Base-by-base conservation (phyloP, 2,888 invertebrate genomes). In the Drosophila stalkeri region DNA sequence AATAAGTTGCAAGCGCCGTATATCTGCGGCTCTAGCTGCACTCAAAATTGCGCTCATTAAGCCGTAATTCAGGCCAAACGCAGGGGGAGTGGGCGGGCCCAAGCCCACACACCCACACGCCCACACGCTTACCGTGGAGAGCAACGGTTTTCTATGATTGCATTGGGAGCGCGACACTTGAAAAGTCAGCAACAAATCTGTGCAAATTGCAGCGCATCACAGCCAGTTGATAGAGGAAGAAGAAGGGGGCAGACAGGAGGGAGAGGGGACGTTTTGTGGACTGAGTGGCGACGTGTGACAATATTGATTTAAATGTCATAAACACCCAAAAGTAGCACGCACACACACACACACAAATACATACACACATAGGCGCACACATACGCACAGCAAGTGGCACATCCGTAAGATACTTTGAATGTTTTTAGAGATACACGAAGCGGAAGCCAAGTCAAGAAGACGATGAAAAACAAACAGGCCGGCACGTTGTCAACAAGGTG, bases 281-380 rank as follows among this genome's bases (percentile, higher is more conserved):
- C 23, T 37, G 33, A 27, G 57, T 59, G 49, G 49, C 54, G 65
- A 72, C 75, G 84, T 77, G 85, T 77, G 72, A 90, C 77, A 79
- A 89, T 90, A 90, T 87, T 87, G 87, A 87, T 87, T 90, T 87
- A 87, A 87, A 89, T 90, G 87, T 77, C 87, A 87, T 89, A 90
- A 89, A 89, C 90, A 87, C 74, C 86, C 69, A 81, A 79, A 82
- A 80, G 76, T 76, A 83, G 84, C 70, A 72, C 71, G 68, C 63
- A 73, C 59, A 68, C 16, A 63, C 57, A 52, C 20, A 49, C 12
- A 62, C 11, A 55, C 16, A 39, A n/a, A n/a, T 4, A 55, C 12
- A 20, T n/a, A 14, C 9, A 54, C 7, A 56, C n/a, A 37, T 27
- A 1, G 20, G 4, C 23, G 12, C 12, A 56, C 12, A 56, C n/a